Base-by-base conservation (phyloP, 2,888 invertebrate genomes). In the Carpatolechia fugitivella region DNA sequence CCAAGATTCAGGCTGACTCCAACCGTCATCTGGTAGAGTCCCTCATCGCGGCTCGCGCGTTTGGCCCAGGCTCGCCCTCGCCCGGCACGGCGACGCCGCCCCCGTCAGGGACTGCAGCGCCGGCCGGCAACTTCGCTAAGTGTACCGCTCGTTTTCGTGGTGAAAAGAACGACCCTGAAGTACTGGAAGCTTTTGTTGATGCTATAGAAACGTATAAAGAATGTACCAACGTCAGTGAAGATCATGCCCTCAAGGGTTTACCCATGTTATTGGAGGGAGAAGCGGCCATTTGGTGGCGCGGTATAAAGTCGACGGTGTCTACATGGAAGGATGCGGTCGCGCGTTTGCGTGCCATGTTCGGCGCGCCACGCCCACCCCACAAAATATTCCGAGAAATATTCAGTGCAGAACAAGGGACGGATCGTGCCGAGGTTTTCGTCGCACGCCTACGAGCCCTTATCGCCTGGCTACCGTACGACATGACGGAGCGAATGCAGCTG, bases 221-320 rank as follows among this genome's bases (percentile, higher is more conserved):
- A 7, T 64, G 64, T 33, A 44, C 59, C 7, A 31, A 18, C 10
- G 52, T 65, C 8, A 55, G 20, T 14, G 64, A 68, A 14, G 60
- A 60, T 4, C 55, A 60, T 24, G 62, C 62, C 0, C 55, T 65
- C 0, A 57, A 60, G 6, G 64, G 63, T 1, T 40, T 66, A 0
- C 60, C 62, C 0, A 63, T 65, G 62, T 31, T 67, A 29, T 51
- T 65, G 6, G 36, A 40, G 8, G 64, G 60, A 4, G 58, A 63
- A 7, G 66, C 63, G 3, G 63, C 64, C 1, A 48, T 62, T 3
- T 66, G 63, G 62, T 63, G 56, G 55, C 58, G 54, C 10, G 63
- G 65, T 2, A 52, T 60, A 14, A 46, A 56, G 49, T 33, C 29
- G 36, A 24, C 46, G 40, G 29, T 33, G 10, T 41, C 31, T 8